phyloP scores from a whole-genome alignment of 1,140 invertebrate genomes.

The Babylonia areolata region DNA sequence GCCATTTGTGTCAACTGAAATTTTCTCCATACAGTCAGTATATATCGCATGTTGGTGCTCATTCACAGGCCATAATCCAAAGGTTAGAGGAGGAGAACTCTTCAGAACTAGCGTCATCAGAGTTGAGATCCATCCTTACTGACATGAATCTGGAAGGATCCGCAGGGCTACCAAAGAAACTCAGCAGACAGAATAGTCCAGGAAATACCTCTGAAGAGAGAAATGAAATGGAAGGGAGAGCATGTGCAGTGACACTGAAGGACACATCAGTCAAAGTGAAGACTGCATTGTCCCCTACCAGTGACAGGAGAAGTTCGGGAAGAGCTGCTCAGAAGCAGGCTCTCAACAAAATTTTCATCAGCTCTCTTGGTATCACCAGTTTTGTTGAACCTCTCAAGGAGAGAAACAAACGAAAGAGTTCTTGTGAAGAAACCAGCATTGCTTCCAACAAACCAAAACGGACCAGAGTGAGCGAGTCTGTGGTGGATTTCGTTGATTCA shows the following conservation, averaged over 20 bases:
- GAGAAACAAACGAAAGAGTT: constrained; percentile 2
- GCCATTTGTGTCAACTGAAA: constrained; percentile 46
- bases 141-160: not conserved
- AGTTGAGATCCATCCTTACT: not conserved
- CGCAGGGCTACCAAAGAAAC: not conserved
- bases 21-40: constrained; percentile 41
- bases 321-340: constrained; percentile 39
- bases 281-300: not conserved
- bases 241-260: not conserved
- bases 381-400: constrained; percentile 13
- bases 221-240: not conserved
- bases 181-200: not conserved
- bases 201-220: not conserved
- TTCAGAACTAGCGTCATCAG: not conserved
- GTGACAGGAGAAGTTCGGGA: not conserved
- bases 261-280: not conserved
- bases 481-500: not conserved
- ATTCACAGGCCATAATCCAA: constrained; percentile 39
- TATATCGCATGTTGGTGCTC: constrained; percentile 41
- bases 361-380: constrained; percentile 18
- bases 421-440: not conserved
- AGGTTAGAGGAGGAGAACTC: constrained; percentile 19
- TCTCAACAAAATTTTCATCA: constrained; percentile 36
- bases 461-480: not conserved
- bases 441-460: constrained; percentile 2